Percentiles rank a stretch among this genome's conserved stretches.
phyloP scores from a whole-genome alignment of 2,113 vertebrate genomes.

The Rhizomys pruinosus region DNA sequence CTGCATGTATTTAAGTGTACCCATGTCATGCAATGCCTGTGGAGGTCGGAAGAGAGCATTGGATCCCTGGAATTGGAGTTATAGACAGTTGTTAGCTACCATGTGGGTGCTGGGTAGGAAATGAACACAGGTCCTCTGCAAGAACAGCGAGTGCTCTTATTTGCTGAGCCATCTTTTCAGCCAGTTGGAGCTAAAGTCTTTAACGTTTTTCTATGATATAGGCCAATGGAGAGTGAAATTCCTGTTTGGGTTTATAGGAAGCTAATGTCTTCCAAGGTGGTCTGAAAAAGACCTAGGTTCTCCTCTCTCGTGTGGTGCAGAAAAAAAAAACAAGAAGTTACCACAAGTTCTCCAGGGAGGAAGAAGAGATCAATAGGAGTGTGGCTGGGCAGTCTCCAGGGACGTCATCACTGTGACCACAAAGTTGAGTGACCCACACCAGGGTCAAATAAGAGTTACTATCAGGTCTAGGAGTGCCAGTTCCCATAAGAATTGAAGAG shows the following conservation, averaged over 20 bases:
- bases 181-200: not conserved
- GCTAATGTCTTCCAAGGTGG: not conserved
- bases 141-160: too few relatives aligned
- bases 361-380: not conserved
- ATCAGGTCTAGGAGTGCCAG: not conserved
- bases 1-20: too few relatives aligned
- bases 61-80: too few relatives aligned
- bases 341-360: not conserved
- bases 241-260: not conserved
- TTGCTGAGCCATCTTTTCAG: too few relatives aligned
- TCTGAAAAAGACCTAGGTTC: not conserved
- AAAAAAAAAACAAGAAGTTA: not conserved
- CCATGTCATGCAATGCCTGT: too few relatives aligned
- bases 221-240: not conserved
- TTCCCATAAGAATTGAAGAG: not conserved
- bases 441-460: not conserved
- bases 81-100: too few relatives aligned
- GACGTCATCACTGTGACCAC: not conserved
- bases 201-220: not conserved
- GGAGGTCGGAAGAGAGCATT: too few relatives aligned
- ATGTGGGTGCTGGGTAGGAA: too few relatives aligned
- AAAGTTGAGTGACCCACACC: not conserved
- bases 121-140: too few relatives aligned
- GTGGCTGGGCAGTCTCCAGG: not conserved
- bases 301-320: not conserved